A percentile compares a stretch with the other conserved stretches of the same genome.
Evolutionary conservation across 2,113 vertebrate genomes (phyloP).

Genomic region (Microcebus tavaratra): DNA sequence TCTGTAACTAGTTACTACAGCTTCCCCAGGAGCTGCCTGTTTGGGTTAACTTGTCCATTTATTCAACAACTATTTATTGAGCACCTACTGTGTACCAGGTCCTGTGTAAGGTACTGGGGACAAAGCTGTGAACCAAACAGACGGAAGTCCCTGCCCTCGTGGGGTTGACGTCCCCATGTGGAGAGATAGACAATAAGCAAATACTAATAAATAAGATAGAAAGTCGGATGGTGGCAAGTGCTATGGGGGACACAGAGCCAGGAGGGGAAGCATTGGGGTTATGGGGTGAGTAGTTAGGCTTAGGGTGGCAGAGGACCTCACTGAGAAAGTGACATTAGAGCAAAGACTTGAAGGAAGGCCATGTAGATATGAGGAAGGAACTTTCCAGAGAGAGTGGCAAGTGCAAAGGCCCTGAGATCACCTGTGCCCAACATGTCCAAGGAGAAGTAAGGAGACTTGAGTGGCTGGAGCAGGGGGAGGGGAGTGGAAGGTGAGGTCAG

Average conservation of each 20-base stretch:
- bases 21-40: not conserved
- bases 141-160: not conserved
- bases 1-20: not conserved
- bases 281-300: not conserved
- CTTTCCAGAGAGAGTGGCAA: not conserved
- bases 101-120: not conserved
- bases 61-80: not conserved
- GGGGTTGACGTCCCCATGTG: not conserved
- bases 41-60: not conserved
- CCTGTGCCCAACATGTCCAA: too few species aligned
- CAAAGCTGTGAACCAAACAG: not conserved
- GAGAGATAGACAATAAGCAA: not conserved
- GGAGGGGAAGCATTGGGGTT: fast-evolving
- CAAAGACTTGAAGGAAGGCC: not conserved
- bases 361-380: not conserved
- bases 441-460: not conserved
- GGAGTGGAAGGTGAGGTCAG: not conserved
- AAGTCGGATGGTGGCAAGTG: not conserved
- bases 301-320: not conserved
- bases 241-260: not conserved
- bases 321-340: not conserved
- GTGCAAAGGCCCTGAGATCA: not conserved
- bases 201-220: not conserved
- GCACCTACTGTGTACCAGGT: not conserved
- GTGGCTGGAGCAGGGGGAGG: not conserved